These are phyloP conservation scores for Archocentrus centrarchus DNA, from an alignment of 2,113 vertebrate genomes.

Conservation along the genomic window DNA sequence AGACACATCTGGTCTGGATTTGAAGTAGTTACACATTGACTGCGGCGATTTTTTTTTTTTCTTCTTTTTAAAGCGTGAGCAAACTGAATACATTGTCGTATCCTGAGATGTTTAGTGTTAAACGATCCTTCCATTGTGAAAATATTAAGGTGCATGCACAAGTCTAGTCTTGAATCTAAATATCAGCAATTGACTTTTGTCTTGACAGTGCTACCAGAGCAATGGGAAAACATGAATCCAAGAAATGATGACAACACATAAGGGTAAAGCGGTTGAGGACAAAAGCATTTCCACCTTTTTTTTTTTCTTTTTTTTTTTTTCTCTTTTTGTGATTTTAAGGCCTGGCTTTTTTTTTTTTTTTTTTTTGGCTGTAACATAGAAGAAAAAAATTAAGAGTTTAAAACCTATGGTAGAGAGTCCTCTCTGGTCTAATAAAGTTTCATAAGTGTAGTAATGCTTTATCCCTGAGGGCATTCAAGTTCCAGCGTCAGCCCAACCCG, in stretches of 20 bases:
- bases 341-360: background rate
- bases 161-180: constrained; percentile 63
- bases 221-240: constrained; percentile 17
- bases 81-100: constrained; percentile 46
- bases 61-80: constrained; percentile 6
- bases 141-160: constrained; percentile 45
- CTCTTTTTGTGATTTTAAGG: background rate
- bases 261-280: background rate
- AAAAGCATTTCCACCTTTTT: constrained; percentile 12
- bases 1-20: constrained; percentile 75
- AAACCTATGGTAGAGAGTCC: constrained; percentile 23
- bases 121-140: constrained; percentile 58
- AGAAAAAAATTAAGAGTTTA: constrained; percentile 22
- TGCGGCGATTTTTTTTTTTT: constrained; percentile 46
- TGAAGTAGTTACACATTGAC: constrained; percentile 67
- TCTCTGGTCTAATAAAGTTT: constrained; percentile 63
- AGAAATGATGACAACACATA: background rate
- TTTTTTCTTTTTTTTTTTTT: constrained; percentile 17
- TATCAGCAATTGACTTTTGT: constrained; percentile 24
- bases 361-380: background rate
- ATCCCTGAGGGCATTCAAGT: constrained; percentile 78
- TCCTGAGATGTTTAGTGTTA: constrained; percentile 49
- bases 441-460: constrained; percentile 72
- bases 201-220: constrained; percentile 17
- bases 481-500: constrained; percentile 73